Conservation (phyloP, 1,140 invertebrate species). For the Drosophila bipectinata region DNA sequence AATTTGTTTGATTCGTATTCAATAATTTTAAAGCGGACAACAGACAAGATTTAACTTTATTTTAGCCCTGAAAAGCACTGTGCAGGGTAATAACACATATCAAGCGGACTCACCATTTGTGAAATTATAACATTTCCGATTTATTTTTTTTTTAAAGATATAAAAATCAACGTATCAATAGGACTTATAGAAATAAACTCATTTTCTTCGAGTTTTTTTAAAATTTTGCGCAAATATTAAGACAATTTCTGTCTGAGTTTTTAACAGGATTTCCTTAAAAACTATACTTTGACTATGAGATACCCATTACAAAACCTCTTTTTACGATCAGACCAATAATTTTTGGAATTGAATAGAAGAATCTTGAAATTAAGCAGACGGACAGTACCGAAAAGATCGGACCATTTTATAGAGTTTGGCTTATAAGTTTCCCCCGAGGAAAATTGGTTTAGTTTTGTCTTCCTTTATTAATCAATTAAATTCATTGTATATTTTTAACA, state of each 20-base stretch:
- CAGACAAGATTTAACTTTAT: background rate
- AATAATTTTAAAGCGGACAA: background rate
- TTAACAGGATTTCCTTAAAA: background rate
- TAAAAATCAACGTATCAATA: background rate
- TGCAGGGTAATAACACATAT: background rate
- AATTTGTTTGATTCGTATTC: background rate
- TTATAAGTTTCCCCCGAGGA: conserved; percentile 1
- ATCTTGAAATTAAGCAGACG: background rate
- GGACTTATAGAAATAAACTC: background rate
- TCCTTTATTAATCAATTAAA: conserved; percentile 41
- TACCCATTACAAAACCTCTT: background rate
- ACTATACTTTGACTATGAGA: background rate
- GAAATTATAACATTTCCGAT: background rate
- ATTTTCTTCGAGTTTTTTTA: background rate
- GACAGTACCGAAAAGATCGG: background rate
- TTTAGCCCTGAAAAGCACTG: background rate
- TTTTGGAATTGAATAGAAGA: background rate
- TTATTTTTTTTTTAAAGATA: background rate
- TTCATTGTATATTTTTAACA: conserved; percentile 36
- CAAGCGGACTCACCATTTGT: background rate
- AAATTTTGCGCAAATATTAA: too few species aligned
- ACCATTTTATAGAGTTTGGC: background rate
- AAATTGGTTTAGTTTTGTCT: conserved; percentile 17
- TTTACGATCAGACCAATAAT: background rate
- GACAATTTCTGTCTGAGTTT: too few species aligned